Percentiles rank a stretch among this genome's conserved stretches.
Evolutionary conservation across 2,888 invertebrate species (phyloP).

Genomic region (Ctenicera cuprea): DNA sequence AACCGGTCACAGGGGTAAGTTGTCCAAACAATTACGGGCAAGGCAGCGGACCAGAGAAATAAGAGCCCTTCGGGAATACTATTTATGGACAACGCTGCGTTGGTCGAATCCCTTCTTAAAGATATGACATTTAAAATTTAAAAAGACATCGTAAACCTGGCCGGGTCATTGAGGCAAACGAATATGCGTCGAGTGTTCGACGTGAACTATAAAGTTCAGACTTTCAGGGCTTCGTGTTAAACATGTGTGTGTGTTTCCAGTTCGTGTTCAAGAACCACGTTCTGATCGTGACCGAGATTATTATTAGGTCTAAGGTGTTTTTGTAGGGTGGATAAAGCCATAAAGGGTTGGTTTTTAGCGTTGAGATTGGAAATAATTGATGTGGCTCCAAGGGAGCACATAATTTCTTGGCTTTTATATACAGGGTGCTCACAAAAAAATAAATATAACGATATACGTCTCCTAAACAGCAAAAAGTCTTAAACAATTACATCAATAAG

Average conservation of each 20-base stretch:
- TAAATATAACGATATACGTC: too few species aligned
- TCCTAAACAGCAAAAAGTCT: too few species aligned
- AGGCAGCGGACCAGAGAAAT: slow-evolving; percentile 38
- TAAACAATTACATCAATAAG: too few species aligned
- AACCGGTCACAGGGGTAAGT: slow-evolving; percentile 52
- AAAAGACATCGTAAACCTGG: slow-evolving; percentile 56
- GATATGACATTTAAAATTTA: slow-evolving; percentile 55
- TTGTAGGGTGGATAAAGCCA: not conserved
- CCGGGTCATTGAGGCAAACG: slow-evolving; percentile 51
- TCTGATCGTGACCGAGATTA: slow-evolving; percentile 36
- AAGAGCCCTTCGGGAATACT: slow-evolving; percentile 4
- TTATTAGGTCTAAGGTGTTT: slow-evolving; percentile 35
- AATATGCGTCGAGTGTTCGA: slow-evolving; percentile 46
- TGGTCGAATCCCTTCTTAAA: slow-evolving; percentile 44
- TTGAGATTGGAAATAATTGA: too few species aligned
- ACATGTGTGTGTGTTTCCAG: slow-evolving; percentile 49
- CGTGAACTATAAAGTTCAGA: slow-evolving; percentile 52
- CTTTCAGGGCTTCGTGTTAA: slow-evolving; percentile 54
- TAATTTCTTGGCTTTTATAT: too few species aligned
- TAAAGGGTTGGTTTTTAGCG: slow-evolving; percentile 10
- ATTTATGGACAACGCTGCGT: not conserved
- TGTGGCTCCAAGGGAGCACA: too few species aligned
- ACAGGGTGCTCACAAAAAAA: too few species aligned
- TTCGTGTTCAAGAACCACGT: slow-evolving; percentile 19
- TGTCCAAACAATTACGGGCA: slow-evolving; percentile 51